Evolutionary conservation across 2,113 vertebrate species (phyloP), one percentile per base, ranked within the genome.

Genomic region (Corydoras sp.): DNA sequence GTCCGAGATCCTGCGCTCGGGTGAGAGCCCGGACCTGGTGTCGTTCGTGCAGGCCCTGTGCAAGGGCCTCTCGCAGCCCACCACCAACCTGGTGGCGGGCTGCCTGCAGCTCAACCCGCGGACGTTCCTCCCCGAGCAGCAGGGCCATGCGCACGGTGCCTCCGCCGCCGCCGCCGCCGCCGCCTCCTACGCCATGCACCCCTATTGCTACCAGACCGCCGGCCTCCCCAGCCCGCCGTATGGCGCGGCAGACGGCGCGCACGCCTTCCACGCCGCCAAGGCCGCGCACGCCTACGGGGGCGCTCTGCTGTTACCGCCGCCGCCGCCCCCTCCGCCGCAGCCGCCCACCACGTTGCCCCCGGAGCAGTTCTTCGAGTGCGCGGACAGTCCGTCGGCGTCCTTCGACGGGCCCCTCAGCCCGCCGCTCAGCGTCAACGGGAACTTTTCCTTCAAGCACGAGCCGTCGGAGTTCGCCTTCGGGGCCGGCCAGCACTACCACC

Each of bases 361-460:
- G 68, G 95, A 98, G 84, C 94, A 94, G 64, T 98, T 97, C 84
- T 95, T 96, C 10, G 95, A 98, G 50, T 92, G 92, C 84, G 84
- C 90, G 49, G 59, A 54, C 70, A 93, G 92, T 74, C 94, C 94
- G 2, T 87, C 68, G 9, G 68, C 68, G 3, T 69, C 92, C 10
- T 98, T 98, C 58, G 96, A 99, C 81, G 94, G 91, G 24, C 97
- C 97, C 0, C 92, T 98, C 73, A 99, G 96, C 80, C 97, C 97
- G 0, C 97, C 97, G 1, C 89, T 99, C 74, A 99, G 97, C 89
- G 91, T 99, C 85, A 98, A 96, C 49, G 97, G 97, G 73, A 98
- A 95, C 90, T 99, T 99, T 90, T 92, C 95, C 80, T 98, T 94
- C 90, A 98, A 98, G 82, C 96, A 98, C 48, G 97, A 98, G 79